Percentiles rank a stretch among this genome's conserved stretches.
These are phyloP conservation scores for Drosophila ohnishii DNA, from an alignment of 1,140 invertebrate genomes.

Conservation along the genomic window DNA sequence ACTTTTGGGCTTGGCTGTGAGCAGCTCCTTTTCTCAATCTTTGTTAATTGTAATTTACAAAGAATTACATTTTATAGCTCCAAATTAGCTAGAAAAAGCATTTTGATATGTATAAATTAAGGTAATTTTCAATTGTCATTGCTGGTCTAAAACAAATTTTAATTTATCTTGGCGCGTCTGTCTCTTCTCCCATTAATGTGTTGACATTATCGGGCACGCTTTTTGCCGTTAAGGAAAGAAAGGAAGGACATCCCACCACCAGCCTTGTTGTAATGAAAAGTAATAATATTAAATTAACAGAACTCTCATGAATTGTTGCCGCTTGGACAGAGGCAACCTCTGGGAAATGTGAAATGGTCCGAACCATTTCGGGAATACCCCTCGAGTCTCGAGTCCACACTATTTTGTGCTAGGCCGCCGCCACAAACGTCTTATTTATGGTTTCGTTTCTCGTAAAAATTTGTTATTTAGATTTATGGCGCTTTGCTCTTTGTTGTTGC, in stretches of 20 bases:
- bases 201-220: conserved; percentile 30
- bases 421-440: conserved; percentile 78
- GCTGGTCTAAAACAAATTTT: conserved; percentile 34
- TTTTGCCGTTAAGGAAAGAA: conserved; percentile 17
- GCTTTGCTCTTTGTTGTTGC: conserved; percentile 79
- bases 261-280: conserved; percentile 72
- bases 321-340: conserved; percentile 30
- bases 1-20: not conserved
- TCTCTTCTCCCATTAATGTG: conserved; percentile 32
- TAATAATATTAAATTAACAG: conserved; percentile 82
- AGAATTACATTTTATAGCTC: not conserved
- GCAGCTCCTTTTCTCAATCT: not conserved
- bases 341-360: conserved; percentile 35
- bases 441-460: conserved; percentile 80
- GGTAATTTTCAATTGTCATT: conserved; percentile 46
- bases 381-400: conserved; percentile 33
- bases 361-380: conserved; percentile 20
- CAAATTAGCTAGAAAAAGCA: conserved; percentile 21
- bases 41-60: not conserved
- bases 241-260: conserved; percentile 5
- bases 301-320: conserved; percentile 75
- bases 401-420: conserved; percentile 55
- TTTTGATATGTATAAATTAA: conserved; percentile 6
- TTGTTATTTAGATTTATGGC: conserved; percentile 81
- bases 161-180: conserved; percentile 32